Evolutionary conservation across 2,888 invertebrate species (phyloP).

Genomic region (Rhamnusium bicolor): DNA sequence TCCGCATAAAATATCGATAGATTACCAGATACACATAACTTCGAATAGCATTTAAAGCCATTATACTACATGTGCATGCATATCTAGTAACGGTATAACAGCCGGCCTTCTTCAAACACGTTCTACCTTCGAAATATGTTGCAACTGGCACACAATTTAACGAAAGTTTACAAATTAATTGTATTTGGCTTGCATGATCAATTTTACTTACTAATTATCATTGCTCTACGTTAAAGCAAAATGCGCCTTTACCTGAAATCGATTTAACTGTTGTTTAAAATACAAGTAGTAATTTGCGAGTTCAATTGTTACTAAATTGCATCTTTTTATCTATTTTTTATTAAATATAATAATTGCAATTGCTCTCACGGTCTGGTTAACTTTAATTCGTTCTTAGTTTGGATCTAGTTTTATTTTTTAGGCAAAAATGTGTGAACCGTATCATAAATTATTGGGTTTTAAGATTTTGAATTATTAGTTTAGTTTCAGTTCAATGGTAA

Average conservation of each 20-base stretch:
- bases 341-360: neutral
- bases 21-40: neutral
- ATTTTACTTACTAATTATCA: constrained; percentile 43
- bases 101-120: constrained; percentile 45
- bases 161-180: constrained; percentile 47
- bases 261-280: neutral
- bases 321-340: neutral
- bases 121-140: constrained; percentile 33
- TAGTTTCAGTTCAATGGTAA: too few relatives aligned
- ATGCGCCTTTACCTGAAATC: neutral
- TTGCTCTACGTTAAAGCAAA: neutral
- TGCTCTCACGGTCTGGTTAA: constrained; percentile 6
- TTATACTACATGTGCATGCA: neutral
- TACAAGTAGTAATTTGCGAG: neutral
- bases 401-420: neutral
- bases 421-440: too few relatives aligned
- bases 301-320: neutral
- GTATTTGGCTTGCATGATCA: constrained; percentile 47
- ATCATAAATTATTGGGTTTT: too few relatives aligned
- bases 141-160: constrained; percentile 51
- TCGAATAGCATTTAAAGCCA: neutral
- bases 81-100: constrained; percentile 43
- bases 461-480: too few relatives aligned
- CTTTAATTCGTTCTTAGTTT: neutral
- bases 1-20: constrained; percentile 29